A percentile compares a stretch with the other conserved stretches of the same genome.
phyloP scores from a whole-genome alignment of 1,140 invertebrate species.

The Asbolus verrucosus region DNA sequence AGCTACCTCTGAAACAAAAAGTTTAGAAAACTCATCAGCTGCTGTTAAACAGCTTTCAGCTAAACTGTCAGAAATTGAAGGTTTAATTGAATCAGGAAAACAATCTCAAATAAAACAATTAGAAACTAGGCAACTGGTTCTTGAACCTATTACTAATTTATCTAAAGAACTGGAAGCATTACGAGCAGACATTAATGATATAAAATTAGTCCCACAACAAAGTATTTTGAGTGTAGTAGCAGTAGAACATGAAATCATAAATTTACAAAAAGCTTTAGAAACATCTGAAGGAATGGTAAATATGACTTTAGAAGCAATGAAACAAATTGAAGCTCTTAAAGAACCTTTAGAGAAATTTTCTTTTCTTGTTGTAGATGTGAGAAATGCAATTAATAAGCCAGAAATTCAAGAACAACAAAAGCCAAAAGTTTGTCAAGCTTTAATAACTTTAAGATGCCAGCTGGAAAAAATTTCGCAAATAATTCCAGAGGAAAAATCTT shows the following conservation, averaged over 20 bases:
- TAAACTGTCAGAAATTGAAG: slow-evolving; percentile 17
- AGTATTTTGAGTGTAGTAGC: not conserved
- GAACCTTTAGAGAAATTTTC: slow-evolving; percentile 43
- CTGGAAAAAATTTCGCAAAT: not conserved
- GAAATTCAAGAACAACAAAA: slow-evolving; percentile 40
- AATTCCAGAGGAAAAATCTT: not conserved
- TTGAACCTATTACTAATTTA: not conserved
- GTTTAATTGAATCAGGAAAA: not conserved
- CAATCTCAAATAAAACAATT: slow-evolving; percentile 5
- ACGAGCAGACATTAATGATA: not conserved
- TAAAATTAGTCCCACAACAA: not conserved
- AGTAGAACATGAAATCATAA: not conserved
- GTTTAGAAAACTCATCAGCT: not conserved
- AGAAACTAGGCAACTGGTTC: not conserved
- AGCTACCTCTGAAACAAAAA: not conserved
- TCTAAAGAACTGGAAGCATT: slow-evolving; percentile 1
- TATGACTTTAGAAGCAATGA: not conserved
- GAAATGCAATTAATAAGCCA: slow-evolving; percentile 27
- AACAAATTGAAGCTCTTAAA: not conserved
- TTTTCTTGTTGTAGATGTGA: slow-evolving; percentile 13
- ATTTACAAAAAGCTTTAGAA: slow-evolving; percentile 1
- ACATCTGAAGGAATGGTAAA: not conserved
- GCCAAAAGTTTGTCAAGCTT: slow-evolving; percentile 1
- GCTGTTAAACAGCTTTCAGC: slow-evolving; percentile 5
- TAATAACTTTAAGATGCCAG: slow-evolving; percentile 22